Percentiles rank a stretch among this genome's conserved stretches.
Evolutionary conservation across 1,140 invertebrate genomes (phyloP).

Genomic region (Diorhabda sublineata): DNA sequence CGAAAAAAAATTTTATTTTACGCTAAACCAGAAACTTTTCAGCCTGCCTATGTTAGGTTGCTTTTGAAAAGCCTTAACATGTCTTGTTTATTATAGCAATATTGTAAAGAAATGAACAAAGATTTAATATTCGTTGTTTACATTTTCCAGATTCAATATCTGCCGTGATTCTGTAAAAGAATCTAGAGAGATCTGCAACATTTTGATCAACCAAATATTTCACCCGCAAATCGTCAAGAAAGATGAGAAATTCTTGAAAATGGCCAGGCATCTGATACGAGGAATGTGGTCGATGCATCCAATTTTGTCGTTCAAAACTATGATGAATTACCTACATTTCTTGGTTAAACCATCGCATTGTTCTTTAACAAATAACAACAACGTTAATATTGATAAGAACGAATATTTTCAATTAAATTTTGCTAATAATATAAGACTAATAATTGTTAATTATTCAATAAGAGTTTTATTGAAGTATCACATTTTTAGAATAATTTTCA

Average conservation of each 20-base stretch:
- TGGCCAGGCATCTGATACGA: slow-evolving; percentile 35
- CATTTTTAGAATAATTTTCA: slow-evolving; percentile 28
- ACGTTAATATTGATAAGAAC: slow-evolving; percentile 1
- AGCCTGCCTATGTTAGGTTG: too few species aligned
- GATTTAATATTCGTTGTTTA: neutral
- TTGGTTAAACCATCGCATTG: slow-evolving; percentile 15
- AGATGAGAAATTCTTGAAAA: slow-evolving; percentile 29
- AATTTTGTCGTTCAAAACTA: slow-evolving; percentile 29
- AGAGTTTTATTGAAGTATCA: slow-evolving; percentile 14
- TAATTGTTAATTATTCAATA: neutral
- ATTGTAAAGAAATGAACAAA: neutral
- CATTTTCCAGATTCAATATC: slow-evolving; percentile 39
- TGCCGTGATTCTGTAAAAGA: slow-evolving; percentile 41
- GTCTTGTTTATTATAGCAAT: neutral
- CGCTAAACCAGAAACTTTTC: too few species aligned
- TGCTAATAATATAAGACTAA: neutral
- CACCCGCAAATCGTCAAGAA: slow-evolving; percentile 25
- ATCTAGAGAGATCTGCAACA: slow-evolving; percentile 39
- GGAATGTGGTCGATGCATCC: slow-evolving; percentile 41
- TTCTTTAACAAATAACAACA: neutral
- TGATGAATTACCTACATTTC: slow-evolving; percentile 26
- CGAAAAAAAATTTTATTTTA: too few species aligned
- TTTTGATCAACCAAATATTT: slow-evolving; percentile 32
- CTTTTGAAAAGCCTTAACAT: neutral
- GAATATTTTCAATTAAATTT: slow-evolving; percentile 15